Conservation (phyloP, 2,797 vertebrate genomes). For the Taenioides sp. region DNA sequence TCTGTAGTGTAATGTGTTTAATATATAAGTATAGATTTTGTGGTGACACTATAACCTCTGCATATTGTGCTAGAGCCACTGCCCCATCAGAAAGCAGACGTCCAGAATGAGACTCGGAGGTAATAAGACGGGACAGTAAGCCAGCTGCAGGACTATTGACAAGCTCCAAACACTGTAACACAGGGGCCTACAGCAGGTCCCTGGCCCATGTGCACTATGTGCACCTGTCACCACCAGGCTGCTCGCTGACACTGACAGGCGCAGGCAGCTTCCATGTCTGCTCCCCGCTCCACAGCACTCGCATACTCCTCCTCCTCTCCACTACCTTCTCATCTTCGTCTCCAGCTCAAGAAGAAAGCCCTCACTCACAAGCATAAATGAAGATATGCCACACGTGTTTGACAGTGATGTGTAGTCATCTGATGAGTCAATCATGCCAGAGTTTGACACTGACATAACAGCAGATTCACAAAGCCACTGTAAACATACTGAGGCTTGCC, state of each 20-base stretch:
- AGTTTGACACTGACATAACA: slow-evolving; percentile 27
- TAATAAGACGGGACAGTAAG: slow-evolving; percentile 71
- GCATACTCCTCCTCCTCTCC: slow-evolving; percentile 20
- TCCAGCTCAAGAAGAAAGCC: slow-evolving; percentile 54
- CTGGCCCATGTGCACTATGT: slow-evolving; percentile 63
- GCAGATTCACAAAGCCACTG: slow-evolving; percentile 18
- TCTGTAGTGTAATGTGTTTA: neutral
- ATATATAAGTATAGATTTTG: neutral
- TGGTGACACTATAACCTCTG: neutral
- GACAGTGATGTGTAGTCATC: slow-evolving; percentile 65
- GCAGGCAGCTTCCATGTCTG: slow-evolving; percentile 66
- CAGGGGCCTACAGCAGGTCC: slow-evolving; percentile 68
- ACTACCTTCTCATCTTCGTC: slow-evolving; percentile 33
- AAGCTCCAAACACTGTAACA: slow-evolving; percentile 65
- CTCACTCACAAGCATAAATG: slow-evolving; percentile 52
- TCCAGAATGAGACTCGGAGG: slow-evolving; percentile 52
- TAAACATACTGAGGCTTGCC: neutral
- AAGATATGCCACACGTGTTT: slow-evolving; percentile 63
- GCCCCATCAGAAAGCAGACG: slow-evolving; percentile 46
- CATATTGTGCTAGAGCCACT: slow-evolving; percentile 35
- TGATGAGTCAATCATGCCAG: slow-evolving; percentile 69
- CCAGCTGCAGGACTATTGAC: slow-evolving; percentile 73
- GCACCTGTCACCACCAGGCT: slow-evolving; percentile 72
- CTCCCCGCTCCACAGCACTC: slow-evolving; percentile 42
- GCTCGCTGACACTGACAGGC: slow-evolving; percentile 66